These are phyloP conservation scores for Tokudaia tokunoshimensis DNA, from an alignment of 2,797 vertebrate species.

Conservation along the genomic window DNA sequence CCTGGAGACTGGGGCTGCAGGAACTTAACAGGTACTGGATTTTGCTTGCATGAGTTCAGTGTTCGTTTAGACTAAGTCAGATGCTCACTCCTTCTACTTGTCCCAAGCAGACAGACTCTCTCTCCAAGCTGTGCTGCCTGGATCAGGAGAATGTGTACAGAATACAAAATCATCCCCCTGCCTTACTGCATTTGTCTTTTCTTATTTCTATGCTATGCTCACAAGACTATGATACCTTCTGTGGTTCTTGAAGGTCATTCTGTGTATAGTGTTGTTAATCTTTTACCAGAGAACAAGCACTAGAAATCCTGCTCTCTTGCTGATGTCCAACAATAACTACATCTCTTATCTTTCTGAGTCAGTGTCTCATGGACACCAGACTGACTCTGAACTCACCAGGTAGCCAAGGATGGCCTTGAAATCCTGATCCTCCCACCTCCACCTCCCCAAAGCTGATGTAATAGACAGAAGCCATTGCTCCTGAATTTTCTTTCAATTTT, in stretches of 20 bases:
- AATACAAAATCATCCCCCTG: background rate
- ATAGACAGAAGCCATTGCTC: background rate
- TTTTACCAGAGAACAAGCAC: background rate
- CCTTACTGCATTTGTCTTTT: background rate
- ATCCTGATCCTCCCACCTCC: background rate
- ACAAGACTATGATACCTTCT: background rate
- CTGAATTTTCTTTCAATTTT: background rate
- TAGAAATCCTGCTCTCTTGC: background rate
- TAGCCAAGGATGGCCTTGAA: background rate
- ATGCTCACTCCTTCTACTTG: background rate
- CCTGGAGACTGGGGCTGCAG: background rate
- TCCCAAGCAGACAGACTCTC: background rate
- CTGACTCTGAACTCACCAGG: background rate
- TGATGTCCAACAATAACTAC: background rate
- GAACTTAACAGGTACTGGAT: background rate
- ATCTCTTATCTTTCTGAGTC: background rate
- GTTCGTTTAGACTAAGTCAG: background rate
- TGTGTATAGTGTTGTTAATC: background rate
- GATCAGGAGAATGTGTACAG: fast-evolving
- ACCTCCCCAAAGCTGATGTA: background rate
- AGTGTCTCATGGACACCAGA: background rate
- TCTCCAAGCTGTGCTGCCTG: background rate
- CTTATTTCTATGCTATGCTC: background rate
- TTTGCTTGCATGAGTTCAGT: background rate
- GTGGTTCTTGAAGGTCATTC: background rate